These are phyloP conservation scores for Hylia prasina DNA, from an alignment of 2,113 vertebrate genomes.

Conservation along the genomic window DNA sequence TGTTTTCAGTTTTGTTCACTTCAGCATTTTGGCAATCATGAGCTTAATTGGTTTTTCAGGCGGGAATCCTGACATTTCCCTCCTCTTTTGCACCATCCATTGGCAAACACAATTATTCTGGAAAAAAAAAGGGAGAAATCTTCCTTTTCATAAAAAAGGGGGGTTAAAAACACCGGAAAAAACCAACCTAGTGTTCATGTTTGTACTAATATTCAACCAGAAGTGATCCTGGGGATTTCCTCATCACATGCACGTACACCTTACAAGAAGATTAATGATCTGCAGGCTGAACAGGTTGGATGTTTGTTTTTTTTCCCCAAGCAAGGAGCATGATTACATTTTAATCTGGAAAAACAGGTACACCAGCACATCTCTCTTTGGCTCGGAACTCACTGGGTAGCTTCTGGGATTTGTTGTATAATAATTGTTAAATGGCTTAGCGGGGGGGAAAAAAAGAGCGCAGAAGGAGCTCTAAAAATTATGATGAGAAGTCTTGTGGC, in stretches of 20 bases:
- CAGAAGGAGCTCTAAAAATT: not conserved
- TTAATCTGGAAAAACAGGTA: slow-evolving; percentile 1
- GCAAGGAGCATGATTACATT: not conserved
- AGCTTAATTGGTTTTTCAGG: not conserved
- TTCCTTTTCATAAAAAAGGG: not conserved
- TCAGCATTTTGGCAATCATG: not conserved
- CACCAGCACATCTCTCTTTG: not conserved
- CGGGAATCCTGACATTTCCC: not conserved
- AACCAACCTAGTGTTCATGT: not conserved
- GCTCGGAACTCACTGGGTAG: not conserved
- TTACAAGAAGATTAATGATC: not conserved
- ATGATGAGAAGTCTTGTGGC: not conserved
- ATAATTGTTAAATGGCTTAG: not conserved
- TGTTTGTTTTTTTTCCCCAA: not conserved
- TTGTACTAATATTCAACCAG: not conserved
- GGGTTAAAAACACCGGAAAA: not conserved
- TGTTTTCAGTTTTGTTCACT: not conserved
- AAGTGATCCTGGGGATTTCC: not conserved
- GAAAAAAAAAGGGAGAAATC: fast-evolving
- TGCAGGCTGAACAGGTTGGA: not conserved
- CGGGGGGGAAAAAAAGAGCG: not conserved
- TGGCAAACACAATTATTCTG: not conserved
- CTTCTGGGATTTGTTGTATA: not conserved
- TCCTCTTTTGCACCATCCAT: not conserved
- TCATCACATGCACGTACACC: not conserved